Conservation (phyloP, 2,888 invertebrate genomes). For the Tholera decimalis region DNA sequence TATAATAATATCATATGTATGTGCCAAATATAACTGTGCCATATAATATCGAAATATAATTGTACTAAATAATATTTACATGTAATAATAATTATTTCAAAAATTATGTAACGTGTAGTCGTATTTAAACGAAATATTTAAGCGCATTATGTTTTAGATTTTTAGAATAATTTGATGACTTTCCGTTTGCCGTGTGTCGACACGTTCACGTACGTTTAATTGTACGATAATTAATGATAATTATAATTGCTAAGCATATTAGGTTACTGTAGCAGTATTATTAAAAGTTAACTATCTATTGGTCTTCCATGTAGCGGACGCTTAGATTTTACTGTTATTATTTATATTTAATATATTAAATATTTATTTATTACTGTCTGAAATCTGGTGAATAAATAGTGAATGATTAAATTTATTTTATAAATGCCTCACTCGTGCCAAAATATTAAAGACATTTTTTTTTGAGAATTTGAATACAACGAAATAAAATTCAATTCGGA, state of each 20-base stretch:
- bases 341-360: slow-evolving; percentile 46
- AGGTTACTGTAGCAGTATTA: slow-evolving; percentile 52
- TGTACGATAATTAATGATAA: slow-evolving; percentile 76
- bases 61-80: slow-evolving; percentile 53
- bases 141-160: slow-evolving; percentile 58
- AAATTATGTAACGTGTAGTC: slow-evolving; percentile 57
- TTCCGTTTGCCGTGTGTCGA: slow-evolving; percentile 82
- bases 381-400: slow-evolving; percentile 35
- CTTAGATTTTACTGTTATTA: slow-evolving; percentile 53
- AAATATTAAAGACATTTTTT: not conserved
- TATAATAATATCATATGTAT: slow-evolving; percentile 55
- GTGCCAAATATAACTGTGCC: slow-evolving; percentile 67
- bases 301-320: slow-evolving; percentile 79
- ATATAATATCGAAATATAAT: slow-evolving; percentile 58
- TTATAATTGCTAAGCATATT: slow-evolving; percentile 66
- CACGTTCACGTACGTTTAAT: slow-evolving; percentile 89
- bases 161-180: slow-evolving; percentile 78
- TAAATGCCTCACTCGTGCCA: not conserved
- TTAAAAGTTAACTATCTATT: slow-evolving; percentile 74
- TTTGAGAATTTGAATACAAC: slow-evolving; percentile 33
- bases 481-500: slow-evolving; percentile 25
- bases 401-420: not conserved
- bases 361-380: slow-evolving; percentile 39
- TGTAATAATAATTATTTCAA: slow-evolving; percentile 44
- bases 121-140: slow-evolving; percentile 61